Percentiles rank a stretch among this genome's conserved stretches.
These are phyloP conservation scores for Tinea pellionella DNA, from an alignment of 2,888 invertebrate species.

Conservation along the genomic window DNA sequence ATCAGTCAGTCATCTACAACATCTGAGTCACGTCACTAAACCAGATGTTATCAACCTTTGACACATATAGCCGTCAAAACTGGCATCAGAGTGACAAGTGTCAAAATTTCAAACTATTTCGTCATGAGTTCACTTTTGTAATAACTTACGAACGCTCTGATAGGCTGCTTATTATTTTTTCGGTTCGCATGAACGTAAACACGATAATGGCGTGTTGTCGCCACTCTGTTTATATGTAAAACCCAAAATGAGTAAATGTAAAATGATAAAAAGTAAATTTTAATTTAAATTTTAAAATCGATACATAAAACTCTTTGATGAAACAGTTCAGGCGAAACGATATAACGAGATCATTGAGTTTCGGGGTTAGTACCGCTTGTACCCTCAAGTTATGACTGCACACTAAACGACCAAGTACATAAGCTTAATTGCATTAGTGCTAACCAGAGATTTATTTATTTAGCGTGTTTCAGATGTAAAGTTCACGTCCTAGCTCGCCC, in stretches of 20 bases:
- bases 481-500: too few relatives aligned
- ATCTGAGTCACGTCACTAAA: neutral
- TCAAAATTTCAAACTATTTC: neutral
- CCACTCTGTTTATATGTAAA: too few relatives aligned
- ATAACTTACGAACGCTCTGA: too few relatives aligned
- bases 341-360: conserved; percentile 9
- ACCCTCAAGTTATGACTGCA: too few relatives aligned
- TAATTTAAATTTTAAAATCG: neutral
- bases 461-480: too few relatives aligned
- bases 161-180: too few relatives aligned
- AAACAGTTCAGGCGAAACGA: conserved; percentile 1
- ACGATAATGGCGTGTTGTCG: too few relatives aligned
- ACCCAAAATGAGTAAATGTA: neutral
- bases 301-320: neutral
- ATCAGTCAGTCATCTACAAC: neutral
- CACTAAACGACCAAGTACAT: too few relatives aligned
- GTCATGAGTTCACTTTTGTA: too few relatives aligned
- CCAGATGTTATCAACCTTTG: neutral
- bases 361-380: neutral
- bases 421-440: too few relatives aligned
- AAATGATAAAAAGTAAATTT: neutral
- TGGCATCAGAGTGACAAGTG: neutral
- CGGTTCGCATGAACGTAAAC: too few relatives aligned
- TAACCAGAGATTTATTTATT: too few relatives aligned
- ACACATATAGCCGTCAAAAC: conserved; percentile 1